These are phyloP conservation scores for Speoplatyrhinus poulsoni DNA, from an alignment of 2,113 vertebrate genomes.

Conservation along the genomic window DNA sequence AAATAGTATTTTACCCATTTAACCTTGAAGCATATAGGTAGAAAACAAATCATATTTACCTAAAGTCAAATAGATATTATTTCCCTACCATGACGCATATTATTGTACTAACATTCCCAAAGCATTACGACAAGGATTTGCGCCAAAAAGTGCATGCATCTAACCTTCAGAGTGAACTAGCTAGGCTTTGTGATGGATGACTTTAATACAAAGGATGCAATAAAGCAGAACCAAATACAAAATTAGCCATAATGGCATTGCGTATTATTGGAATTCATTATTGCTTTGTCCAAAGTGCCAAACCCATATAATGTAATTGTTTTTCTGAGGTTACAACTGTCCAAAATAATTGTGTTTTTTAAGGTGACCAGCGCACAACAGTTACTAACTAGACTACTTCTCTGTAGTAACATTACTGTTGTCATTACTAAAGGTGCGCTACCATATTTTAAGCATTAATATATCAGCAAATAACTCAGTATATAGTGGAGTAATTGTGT, in stretches of 20 bases:
- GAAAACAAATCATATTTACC: no score
- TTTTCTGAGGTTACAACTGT: constrained; percentile 2
- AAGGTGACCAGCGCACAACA: not conserved
- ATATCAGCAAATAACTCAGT: no score
- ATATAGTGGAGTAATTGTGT: not conserved
- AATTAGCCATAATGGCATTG: constrained; percentile 50
- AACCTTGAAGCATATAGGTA: no score
- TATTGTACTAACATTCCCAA: not conserved
- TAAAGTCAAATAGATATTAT: not conserved
- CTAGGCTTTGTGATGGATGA: constrained; percentile 60
- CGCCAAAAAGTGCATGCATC: constrained; percentile 15
- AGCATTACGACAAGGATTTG: constrained; percentile 27
- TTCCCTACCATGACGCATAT: not conserved
- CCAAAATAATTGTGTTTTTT: constrained; percentile 1
- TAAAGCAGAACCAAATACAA: constrained; percentile 73
- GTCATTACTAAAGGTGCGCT: not conserved
- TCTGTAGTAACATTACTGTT: not conserved
- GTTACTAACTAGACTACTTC: not conserved
- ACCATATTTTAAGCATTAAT: no score
- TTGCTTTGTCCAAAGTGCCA: constrained; percentile 22
- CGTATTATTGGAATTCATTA: constrained; percentile 54
- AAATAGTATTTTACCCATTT: no score
- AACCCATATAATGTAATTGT: constrained; percentile 39
- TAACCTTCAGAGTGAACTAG: constrained; percentile 37
- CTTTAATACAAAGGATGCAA: constrained; percentile 67